Evolutionary conservation across 2,888 invertebrate species (phyloP).

Genomic region (Pterobdella sp.): DNA sequence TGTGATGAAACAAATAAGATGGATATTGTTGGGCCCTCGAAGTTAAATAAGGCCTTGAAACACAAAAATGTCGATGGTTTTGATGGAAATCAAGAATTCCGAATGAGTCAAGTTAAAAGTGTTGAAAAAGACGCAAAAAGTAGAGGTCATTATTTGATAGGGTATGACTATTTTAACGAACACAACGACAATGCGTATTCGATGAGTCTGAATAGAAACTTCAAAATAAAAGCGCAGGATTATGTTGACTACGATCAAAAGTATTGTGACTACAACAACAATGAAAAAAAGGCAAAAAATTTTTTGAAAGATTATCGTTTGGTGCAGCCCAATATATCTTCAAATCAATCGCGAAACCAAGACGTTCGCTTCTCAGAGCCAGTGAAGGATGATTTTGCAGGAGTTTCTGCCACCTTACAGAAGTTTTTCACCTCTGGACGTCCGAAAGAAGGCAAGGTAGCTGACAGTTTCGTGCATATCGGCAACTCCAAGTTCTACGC

Average conservation of each 20-base stretch:
- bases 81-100: no score
- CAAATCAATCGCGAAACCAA: background rate
- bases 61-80: no score
- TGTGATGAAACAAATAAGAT: no score
- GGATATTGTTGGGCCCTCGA: no score
- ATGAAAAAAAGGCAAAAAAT: background rate
- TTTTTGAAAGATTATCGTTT: background rate
- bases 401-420: background rate
- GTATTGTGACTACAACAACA: background rate
- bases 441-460: background rate
- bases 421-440: background rate
- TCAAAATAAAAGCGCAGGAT: background rate
- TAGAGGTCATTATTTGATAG: background rate
- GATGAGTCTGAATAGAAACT: background rate
- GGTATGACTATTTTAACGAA: no score
- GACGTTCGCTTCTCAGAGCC: background rate
- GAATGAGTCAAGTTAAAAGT: no score
- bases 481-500: conserved; percentile 14
- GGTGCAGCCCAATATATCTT: background rate
- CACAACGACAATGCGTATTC: background rate
- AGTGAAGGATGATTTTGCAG: background rate
- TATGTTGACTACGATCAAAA: background rate
- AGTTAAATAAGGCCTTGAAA: no score
- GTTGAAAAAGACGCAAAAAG: no score
- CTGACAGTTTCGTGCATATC: conserved; percentile 7